phyloP scores from a whole-genome alignment of 2,113 vertebrate species.

The Hippocampus abdominalis region DNA sequence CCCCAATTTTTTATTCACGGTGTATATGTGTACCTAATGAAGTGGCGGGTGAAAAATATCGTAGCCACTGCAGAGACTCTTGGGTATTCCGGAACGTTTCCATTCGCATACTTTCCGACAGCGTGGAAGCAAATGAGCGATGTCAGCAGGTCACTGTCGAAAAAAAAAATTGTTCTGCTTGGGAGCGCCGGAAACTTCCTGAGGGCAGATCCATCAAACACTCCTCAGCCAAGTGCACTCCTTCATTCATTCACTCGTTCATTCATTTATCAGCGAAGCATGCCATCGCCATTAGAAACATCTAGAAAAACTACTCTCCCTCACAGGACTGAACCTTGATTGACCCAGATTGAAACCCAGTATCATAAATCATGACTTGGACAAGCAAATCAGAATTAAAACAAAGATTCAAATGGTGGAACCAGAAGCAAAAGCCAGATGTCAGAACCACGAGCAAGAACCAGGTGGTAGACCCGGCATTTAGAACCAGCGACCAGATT shows the following conservation, averaged over 20 bases:
- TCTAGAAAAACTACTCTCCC: background rate
- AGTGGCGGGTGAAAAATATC: background rate
- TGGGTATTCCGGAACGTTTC: background rate
- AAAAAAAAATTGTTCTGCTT: background rate
- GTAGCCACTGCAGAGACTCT: background rate
- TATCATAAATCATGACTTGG: background rate
- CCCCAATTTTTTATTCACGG: background rate
- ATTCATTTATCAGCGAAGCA: constrained; percentile 4
- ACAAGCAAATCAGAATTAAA: background rate
- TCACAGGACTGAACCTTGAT: background rate
- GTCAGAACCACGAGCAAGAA: background rate
- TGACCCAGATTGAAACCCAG: background rate
- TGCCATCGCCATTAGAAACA: background rate
- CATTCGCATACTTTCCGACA: background rate
- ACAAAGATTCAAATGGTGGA: background rate
- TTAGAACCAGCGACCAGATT: background rate
- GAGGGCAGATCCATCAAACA: constrained; percentile 3
- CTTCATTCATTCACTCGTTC: background rate
- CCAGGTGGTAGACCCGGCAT: background rate
- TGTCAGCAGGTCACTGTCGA: constrained; percentile 3
- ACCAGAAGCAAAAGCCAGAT: background rate
- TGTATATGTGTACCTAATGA: background rate
- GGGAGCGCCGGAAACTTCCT: background rate
- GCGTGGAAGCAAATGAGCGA: background rate
- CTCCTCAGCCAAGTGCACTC: background rate